Conservation (phyloP, 2,888 invertebrate species). For the Morinoia aosen region DNA sequence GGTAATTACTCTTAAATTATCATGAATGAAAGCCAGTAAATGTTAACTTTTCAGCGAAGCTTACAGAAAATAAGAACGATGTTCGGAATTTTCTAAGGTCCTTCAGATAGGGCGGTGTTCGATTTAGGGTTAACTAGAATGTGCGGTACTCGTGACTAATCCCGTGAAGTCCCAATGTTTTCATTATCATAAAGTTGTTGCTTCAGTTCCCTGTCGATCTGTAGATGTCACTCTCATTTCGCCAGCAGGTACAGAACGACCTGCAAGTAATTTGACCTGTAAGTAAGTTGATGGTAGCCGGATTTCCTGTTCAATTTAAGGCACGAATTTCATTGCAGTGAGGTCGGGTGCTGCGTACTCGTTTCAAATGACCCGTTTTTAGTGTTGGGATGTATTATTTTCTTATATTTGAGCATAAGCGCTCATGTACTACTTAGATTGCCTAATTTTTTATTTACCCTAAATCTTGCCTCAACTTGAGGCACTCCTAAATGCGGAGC, state of each 20-base stretch:
- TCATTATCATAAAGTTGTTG: neutral
- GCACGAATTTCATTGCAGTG: neutral
- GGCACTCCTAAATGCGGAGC: neutral
- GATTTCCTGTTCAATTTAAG: neutral
- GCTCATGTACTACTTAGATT: neutral
- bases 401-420: neutral
- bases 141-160: neutral
- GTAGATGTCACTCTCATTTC: neutral
- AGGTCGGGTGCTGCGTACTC: neutral
- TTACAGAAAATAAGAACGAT: too few relatives aligned
- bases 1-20: too few relatives aligned
- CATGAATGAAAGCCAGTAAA: too few relatives aligned
- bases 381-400: neutral
- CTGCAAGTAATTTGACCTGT: neutral
- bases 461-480: neutral
- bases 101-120: too few relatives aligned
- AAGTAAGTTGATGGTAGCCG: neutral
- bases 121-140: neutral
- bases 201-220: neutral
- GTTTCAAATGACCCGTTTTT: neutral
- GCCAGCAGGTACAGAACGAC: neutral
- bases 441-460: neutral
- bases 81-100: too few relatives aligned
- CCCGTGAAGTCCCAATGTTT: neutral
- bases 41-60: too few relatives aligned